Evolutionary conservation across 2,113 vertebrate genomes (phyloP), one percentile per base, ranked within the genome.

Genomic region (Phrynosoma platyrhinos): DNA sequence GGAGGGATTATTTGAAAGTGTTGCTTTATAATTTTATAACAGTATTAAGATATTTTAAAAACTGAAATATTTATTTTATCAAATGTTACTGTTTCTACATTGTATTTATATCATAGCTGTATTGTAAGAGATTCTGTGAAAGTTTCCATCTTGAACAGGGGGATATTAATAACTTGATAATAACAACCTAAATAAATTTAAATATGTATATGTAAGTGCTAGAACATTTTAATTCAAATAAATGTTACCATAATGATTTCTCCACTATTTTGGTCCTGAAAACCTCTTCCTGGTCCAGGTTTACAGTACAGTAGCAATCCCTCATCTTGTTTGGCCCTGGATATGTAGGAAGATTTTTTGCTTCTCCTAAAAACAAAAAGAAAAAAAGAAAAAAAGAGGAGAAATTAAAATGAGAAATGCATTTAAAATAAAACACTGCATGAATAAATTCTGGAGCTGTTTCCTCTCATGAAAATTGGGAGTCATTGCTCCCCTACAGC

Each of bases 271-370:
- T 98, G 96, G 99, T 99, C 96, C 99, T 97, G 97, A 99, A 99
- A 90, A 99, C 99, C 93, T 99, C 99, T 90, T 99, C 99, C 95
- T 98, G 99, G 97, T 99, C 99, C 96, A 99, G 97, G 97, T 99
- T 99, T 91, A 99, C 98, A 1, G 99, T 99, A 95, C 99, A 99
- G 96, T 98, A 99, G 94, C 98, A 99, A 91, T 99, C 99, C 77
- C 99, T 97, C 98, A 99, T 99, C 96, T 97, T 99, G 96, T 98
- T 99, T 78, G 99, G 98, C 91, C 99, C 98, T 0, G 98, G 98
- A 94, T 99, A 99, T 0, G 98, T 98, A 94, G 98, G 98, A 92
- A 99, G 98, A 92, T 99, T 99, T 96, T 99, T 99, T 66, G 98
- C 98, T 97, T 99, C 99, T 52, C 99, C 99, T 99, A 90, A 93